Evolutionary conservation across 2,797 vertebrate genomes (phyloP).

Genomic region (Nyctalus aviator): DNA sequence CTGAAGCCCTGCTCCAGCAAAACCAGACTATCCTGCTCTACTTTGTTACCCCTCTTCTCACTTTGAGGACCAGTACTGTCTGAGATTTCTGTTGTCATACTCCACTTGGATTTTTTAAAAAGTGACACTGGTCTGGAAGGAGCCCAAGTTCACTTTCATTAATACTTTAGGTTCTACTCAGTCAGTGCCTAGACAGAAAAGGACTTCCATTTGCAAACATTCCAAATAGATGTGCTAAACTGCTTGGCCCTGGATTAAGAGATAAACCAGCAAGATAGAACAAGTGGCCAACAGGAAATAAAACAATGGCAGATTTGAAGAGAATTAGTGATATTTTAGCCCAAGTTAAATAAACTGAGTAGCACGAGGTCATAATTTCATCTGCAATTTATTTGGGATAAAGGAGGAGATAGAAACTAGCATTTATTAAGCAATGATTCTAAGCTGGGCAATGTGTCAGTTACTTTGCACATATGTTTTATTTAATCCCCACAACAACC

Average conservation of each 20-base stretch:
- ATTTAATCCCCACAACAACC: neutral
- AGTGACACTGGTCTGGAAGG: neutral
- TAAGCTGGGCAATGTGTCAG: neutral
- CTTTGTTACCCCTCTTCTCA: neutral
- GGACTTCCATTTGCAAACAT: neutral
- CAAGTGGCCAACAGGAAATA: neutral
- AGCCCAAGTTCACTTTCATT: neutral
- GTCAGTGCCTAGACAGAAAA: neutral
- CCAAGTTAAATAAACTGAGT: constrained; percentile 4
- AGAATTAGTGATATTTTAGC: neutral
- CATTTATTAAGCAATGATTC: constrained; percentile 15
- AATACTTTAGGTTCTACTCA: neutral
- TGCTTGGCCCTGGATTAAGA: neutral
- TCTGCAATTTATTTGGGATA: neutral
- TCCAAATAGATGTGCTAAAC: neutral
- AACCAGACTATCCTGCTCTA: too few relatives aligned
- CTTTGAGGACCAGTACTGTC: neutral
- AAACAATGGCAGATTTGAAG: neutral
- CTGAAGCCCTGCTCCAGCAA: neutral
- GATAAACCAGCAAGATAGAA: neutral
- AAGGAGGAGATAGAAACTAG: neutral
- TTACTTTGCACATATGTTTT: neutral
- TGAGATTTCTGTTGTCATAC: neutral
- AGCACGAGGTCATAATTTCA: neutral
- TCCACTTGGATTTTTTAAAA: neutral